These are phyloP conservation scores for Eptatretus atami DNA, from an alignment of 2,797 vertebrate species.

Conservation along the genomic window DNA sequence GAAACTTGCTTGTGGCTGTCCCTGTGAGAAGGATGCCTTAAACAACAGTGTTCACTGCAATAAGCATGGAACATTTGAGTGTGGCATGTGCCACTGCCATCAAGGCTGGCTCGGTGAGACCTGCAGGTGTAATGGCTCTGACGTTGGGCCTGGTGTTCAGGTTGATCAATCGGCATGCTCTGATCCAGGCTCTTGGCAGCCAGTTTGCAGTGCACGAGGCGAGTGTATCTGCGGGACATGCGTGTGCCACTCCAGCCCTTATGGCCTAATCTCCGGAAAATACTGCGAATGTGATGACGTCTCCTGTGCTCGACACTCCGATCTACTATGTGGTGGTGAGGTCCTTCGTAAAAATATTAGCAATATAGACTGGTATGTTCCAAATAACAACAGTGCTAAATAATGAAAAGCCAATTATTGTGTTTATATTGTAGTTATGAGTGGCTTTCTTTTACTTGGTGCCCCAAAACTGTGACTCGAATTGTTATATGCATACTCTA, in stretches of 20 bases:
- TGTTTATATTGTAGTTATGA: too few species aligned
- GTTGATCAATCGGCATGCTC: neutral
- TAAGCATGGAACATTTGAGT: constrained; percentile 36
- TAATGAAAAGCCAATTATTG: too few species aligned
- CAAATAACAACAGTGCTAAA: too few species aligned
- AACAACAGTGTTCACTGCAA: constrained; percentile 36
- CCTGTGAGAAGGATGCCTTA: constrained; percentile 21
- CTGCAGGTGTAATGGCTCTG: constrained; percentile 38
- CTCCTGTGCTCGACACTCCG: constrained; percentile 76
- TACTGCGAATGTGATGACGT: constrained; percentile 95
- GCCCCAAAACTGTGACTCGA: too few species aligned
- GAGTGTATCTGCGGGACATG: constrained; percentile 91
- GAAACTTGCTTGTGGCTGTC: constrained; percentile 37
- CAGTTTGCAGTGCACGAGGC: constrained; percentile 57
- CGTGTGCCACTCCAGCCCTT: constrained; percentile 67
- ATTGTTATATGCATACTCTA: too few species aligned
- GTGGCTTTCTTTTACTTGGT: too few species aligned
- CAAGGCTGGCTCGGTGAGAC: constrained; percentile 39
- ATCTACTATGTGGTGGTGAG: neutral
- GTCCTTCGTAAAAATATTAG: too few species aligned
- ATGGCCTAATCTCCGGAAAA: constrained; percentile 78
- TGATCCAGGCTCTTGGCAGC: constrained; percentile 17
- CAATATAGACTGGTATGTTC: too few species aligned
- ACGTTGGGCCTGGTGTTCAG: constrained; percentile 15
- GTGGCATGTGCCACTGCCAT: constrained; percentile 44